A percentile compares a stretch with the other conserved stretches of the same genome.
Evolutionary conservation across 1,140 invertebrate species (phyloP).

Genomic region (Chymomyza costata): DNA sequence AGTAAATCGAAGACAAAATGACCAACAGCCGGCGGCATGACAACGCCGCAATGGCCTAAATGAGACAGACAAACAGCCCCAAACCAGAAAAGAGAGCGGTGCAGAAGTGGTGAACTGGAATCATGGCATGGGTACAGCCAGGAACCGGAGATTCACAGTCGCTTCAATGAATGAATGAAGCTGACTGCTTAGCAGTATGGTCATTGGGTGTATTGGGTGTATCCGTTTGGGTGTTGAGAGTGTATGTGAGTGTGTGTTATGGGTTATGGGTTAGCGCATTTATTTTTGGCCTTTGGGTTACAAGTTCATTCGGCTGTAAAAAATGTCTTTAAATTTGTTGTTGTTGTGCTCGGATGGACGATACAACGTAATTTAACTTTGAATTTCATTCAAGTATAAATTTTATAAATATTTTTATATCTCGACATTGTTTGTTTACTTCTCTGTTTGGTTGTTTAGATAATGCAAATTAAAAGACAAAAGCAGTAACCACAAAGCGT

Average conservation of each 20-base stretch:
- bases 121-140: neutral
- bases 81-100: constrained; percentile 9
- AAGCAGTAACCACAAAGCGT: no score
- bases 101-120: neutral
- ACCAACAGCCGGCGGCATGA: constrained; percentile 47
- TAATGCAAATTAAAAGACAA: constrained; percentile 26
- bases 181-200: neutral
- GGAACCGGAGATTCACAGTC: neutral
- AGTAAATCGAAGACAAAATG: constrained; percentile 60
- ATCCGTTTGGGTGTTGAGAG: neutral
- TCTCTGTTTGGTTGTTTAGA: constrained; percentile 8
- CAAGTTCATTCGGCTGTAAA: constrained; percentile 55
- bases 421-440: no score
- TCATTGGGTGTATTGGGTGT: neutral
- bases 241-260: constrained; percentile 13
- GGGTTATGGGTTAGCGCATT: constrained; percentile 42
- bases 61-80: constrained; percentile 42
- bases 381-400: constrained; percentile 37
- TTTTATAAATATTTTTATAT: constrained; percentile 27
- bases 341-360: constrained; percentile 25
- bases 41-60: constrained; percentile 42
- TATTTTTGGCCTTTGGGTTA: constrained; percentile 58
- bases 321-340: constrained; percentile 48
- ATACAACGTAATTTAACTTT: constrained; percentile 43
- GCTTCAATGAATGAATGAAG: no score